Percentiles rank a stretch among this genome's conserved stretches.
Conservation (phyloP, 2,888 invertebrate genomes). For the Xestobium rufovillosum region DNA sequence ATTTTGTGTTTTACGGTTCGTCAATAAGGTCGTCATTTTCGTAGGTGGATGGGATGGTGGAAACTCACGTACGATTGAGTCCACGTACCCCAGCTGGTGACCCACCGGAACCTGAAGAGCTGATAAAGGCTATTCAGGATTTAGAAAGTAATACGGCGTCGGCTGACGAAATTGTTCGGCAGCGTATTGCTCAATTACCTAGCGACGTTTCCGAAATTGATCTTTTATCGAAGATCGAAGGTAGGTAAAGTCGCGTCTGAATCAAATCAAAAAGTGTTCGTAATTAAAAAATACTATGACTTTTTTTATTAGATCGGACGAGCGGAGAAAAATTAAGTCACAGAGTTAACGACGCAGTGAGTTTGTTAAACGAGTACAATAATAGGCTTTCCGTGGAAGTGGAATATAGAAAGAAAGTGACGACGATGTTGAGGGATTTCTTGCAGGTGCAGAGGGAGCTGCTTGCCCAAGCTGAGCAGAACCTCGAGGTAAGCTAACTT, state of each 20-base stretch:
- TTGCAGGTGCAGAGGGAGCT: constrained; percentile 80
- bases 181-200: constrained; percentile 88
- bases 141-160: constrained; percentile 92
- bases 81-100: constrained; percentile 75
- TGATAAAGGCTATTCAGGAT: constrained; percentile 76
- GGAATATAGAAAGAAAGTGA: constrained; percentile 79
- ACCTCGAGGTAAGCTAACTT: constrained; percentile 62
- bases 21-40: constrained; percentile 20
- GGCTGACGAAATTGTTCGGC: constrained; percentile 85
- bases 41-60: constrained; percentile 63
- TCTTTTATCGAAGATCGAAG: constrained; percentile 77
- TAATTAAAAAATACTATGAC: constrained; percentile 5
- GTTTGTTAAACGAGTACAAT: constrained; percentile 84
- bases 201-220: constrained; percentile 90
- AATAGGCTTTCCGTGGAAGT: constrained; percentile 76
- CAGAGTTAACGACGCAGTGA: constrained; percentile 83
- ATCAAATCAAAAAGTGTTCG: neutral
- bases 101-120: constrained; percentile 87
- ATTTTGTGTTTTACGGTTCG: constrained; percentile 4
- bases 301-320: constrained; percentile 57
- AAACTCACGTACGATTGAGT: constrained; percentile 68
- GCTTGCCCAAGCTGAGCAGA: constrained; percentile 76
- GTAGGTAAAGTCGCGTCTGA: constrained; percentile 40
- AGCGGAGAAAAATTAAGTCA: constrained; percentile 69
- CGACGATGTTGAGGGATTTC: constrained; percentile 82